These are phyloP conservation scores for Machaerirhynchus nigripectus DNA, from an alignment of 2,113 vertebrate genomes.

Conservation along the genomic window DNA sequence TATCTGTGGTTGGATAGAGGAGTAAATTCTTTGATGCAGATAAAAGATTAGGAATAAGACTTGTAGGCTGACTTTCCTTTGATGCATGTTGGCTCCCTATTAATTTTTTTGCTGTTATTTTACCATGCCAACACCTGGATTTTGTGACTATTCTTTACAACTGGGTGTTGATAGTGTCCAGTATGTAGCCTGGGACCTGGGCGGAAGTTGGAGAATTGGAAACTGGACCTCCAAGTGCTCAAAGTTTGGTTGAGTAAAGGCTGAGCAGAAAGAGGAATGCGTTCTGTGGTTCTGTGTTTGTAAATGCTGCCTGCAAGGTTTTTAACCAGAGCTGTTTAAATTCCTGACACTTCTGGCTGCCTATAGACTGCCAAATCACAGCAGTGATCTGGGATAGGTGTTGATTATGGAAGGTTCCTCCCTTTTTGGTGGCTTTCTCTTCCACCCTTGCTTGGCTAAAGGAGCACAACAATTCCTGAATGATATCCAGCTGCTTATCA, in stretches of 20 bases:
- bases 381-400: not conserved
- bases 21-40: not conserved
- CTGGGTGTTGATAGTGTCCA: not conserved
- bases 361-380: not conserved
- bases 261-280: not conserved
- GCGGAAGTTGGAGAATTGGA: not conserved
- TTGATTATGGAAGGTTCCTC: not conserved
- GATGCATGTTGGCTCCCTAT: not conserved
- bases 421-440: not conserved
- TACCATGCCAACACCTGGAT: not conserved
- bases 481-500: not conserved
- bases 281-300: not conserved
- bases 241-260: not conserved
- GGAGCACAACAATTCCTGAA: not conserved
- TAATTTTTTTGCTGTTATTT: not conserved
- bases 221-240: not conserved
- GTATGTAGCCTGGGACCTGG: not conserved
- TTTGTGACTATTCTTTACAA: not conserved
- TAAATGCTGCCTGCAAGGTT: not conserved
- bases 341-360: not conserved
- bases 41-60: not conserved
- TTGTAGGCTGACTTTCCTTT: not conserved
- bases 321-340: not conserved
- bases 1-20: not conserved
- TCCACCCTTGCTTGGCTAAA: not conserved